Percentiles rank a stretch among this genome's conserved stretches.
Conservation (phyloP, 2,797 vertebrate species). For the Furcifer pardalis region DNA sequence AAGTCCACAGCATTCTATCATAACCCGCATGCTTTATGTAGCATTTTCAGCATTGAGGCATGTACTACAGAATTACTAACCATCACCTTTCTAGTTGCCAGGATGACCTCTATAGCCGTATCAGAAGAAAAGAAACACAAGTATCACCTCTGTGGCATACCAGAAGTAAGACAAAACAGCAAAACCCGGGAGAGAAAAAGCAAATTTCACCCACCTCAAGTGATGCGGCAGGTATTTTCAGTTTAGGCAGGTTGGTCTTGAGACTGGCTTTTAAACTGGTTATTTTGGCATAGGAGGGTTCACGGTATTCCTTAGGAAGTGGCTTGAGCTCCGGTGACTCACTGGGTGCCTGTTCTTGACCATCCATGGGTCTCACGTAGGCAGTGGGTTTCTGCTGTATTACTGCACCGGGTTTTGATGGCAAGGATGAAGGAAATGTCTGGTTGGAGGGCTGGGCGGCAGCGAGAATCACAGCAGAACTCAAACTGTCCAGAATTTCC, state of each 20-base stretch:
- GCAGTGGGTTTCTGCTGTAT: constrained; percentile 94
- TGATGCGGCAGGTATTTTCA: constrained; percentile 80
- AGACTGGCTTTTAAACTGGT: constrained; percentile 76
- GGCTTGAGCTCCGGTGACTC: constrained; percentile 90
- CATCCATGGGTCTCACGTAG: constrained; percentile 95
- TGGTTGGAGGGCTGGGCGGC: constrained; percentile 79
- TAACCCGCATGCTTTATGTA: background rate
- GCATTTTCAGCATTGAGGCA: background rate
- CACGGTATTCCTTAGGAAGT: constrained; percentile 78
- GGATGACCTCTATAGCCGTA: background rate
- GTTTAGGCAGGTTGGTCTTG: constrained; percentile 80
- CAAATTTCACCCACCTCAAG: constrained; percentile 82
- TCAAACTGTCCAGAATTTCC: constrained; percentile 65
- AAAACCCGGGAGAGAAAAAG: background rate
- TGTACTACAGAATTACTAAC: background rate
- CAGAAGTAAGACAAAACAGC: background rate
- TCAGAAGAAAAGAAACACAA: background rate
- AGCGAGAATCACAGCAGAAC: constrained; percentile 67
- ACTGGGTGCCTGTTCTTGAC: constrained; percentile 86
- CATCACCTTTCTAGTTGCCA: background rate
- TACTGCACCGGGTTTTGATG: constrained; percentile 82
- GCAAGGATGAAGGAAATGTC: constrained; percentile 83
- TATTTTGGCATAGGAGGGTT: constrained; percentile 76
- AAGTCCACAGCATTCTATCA: background rate
- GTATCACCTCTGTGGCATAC: no score